These are phyloP conservation scores for Pogonophryne albipinna DNA, from an alignment of 2,797 vertebrate genomes.

Conservation along the genomic window DNA sequence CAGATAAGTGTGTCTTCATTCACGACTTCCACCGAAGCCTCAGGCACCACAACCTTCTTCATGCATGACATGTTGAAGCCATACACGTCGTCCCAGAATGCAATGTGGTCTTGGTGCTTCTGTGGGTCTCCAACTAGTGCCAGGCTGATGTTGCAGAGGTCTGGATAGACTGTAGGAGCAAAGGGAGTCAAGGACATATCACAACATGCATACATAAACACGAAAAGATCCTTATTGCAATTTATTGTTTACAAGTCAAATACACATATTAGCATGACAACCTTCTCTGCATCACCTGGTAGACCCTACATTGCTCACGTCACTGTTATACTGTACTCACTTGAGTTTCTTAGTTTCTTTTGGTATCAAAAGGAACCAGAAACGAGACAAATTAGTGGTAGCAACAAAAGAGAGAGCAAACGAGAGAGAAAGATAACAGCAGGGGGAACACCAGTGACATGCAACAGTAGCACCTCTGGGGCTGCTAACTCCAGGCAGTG, in stretches of 20 bases:
- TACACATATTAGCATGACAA: neutral
- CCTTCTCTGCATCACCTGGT: neutral
- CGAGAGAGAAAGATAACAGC: neutral
- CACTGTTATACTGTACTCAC: neutral
- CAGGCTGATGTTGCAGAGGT: conserved; percentile 91
- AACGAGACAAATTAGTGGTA: neutral
- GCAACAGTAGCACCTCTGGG: conserved; percentile 1
- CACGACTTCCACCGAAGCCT: conserved; percentile 91
- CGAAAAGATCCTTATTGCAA: neutral
- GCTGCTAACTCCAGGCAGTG: conserved; percentile 1
- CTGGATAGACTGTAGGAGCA: conserved; percentile 90
- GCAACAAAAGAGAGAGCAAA: neutral
- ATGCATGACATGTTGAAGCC: conserved; percentile 97
- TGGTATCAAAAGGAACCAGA: neutral
- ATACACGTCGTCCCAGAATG: conserved; percentile 96
- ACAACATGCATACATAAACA: neutral
- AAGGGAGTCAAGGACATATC: neutral
- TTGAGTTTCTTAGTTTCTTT: neutral
- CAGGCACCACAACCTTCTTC: conserved; percentile 92
- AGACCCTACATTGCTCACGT: neutral
- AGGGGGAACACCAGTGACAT: neutral
- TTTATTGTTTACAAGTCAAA: neutral
- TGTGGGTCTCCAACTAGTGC: conserved; percentile 88
- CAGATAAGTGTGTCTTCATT: conserved; percentile 89
- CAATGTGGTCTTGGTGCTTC: conserved; percentile 86